These are phyloP conservation scores for Trinorchestia longiramus DNA, from an alignment of 1,140 invertebrate species.

Conservation along the genomic window DNA sequence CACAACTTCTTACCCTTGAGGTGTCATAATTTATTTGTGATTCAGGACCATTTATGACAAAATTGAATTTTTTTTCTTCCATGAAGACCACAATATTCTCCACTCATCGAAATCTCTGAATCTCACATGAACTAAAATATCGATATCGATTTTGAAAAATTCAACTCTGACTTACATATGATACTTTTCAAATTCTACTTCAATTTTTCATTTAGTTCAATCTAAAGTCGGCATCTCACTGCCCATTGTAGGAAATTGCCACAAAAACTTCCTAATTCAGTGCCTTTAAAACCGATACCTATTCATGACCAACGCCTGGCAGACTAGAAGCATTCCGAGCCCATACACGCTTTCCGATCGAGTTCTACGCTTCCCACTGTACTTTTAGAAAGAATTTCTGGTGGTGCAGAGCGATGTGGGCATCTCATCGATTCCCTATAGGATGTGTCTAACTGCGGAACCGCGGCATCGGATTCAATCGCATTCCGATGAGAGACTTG, in stretches of 20 bases:
- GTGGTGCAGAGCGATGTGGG: background rate
- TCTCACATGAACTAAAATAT: background rate
- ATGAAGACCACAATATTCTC: background rate
- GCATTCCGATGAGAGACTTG: conserved; percentile 27
- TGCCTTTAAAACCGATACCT: background rate
- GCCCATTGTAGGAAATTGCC: background rate
- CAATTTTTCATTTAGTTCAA: background rate
- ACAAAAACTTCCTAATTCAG: background rate
- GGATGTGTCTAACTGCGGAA: conserved; percentile 18
- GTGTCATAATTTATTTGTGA: background rate
- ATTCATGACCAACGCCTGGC: background rate
- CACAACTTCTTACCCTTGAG: background rate
- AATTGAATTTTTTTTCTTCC: too few relatives aligned
- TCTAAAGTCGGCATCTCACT: background rate
- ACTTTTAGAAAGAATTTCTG: background rate
- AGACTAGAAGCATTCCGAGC: background rate
- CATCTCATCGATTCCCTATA: conserved; percentile 42
- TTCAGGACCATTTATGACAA: too few relatives aligned
- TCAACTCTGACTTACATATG: background rate
- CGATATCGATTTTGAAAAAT: background rate
- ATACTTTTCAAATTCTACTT: background rate
- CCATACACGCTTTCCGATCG: background rate
- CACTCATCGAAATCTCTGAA: background rate
- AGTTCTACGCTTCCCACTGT: background rate
- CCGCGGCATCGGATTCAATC: conserved; percentile 38